Base-by-base conservation (phyloP, 2,113 vertebrate species). In the Hippocampus guttulatus region DNA sequence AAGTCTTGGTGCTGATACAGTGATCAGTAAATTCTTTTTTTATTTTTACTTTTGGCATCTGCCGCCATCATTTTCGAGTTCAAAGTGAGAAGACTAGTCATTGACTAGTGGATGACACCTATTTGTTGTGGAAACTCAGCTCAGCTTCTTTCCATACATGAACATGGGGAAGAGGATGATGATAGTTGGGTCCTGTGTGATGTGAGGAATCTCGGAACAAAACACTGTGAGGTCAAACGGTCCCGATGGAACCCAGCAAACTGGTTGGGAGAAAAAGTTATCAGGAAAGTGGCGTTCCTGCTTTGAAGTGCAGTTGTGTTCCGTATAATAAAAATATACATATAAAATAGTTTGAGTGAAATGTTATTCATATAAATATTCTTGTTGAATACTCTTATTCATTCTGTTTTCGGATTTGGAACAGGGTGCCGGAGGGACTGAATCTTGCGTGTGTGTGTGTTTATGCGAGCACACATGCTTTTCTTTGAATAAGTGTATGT, bases 81-180 rank as follows among this genome's bases (percentile, higher is more conserved):
- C 7, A 45, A 23, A 69, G 1, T 68, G 6, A 66, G 25, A 57
- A 57, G 9, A 25, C 55, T 27, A 23, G 55, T 57, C n/a, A 21
- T 12, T 57, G n/a, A 25, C 54, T 25, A 57, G 12, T 18, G 58
- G 27, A 16, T 20, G 58, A 33, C 27, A 33, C 43, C 11, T 89
- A 87, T 90, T 91, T 92, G 84, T 89, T 89, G 85, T 90, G 84
- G 78, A 88, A 90, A 92, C 76, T 27, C 67, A 71, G 71, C 64
- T 27, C 67, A 74, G 71, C 64, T 81, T 33, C 78, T 78, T 77
- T 77, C 83, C 73, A 70, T 68, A 73, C 79, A 66, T 75, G 76
- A 81, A 69, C 67, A 57, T 16, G 51, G 2, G 57, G 68, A 52
- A 43, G 61, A 61, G 49, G 12, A 10, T 30, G 12, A 10, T 30